Percentiles rank a stretch among this genome's conserved stretches.
These are phyloP conservation scores for Oncorhynchus tshawytscha DNA, from an alignment of 2,113 vertebrate species.

Conservation along the genomic window DNA sequence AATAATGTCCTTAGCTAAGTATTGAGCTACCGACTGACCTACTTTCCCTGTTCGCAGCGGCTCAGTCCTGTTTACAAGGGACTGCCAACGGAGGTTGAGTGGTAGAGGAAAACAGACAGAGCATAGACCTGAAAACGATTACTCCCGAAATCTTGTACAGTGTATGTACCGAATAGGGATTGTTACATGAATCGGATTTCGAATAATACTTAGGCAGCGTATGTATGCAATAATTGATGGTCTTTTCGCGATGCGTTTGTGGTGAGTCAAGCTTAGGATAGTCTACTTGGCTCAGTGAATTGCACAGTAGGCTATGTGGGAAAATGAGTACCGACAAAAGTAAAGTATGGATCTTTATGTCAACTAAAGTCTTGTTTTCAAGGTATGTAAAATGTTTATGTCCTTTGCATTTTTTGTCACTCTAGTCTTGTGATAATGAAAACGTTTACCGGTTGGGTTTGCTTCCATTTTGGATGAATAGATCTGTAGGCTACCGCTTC, in stretches of 20 bases:
- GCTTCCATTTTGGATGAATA: constrained; percentile 33
- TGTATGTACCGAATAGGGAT: not conserved
- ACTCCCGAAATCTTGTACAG: not conserved
- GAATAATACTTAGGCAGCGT: constrained; percentile 11
- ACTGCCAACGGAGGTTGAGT: constrained; percentile 60
- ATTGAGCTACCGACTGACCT: constrained; percentile 78
- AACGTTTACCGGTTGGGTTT: not conserved
- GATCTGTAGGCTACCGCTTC: not conserved
- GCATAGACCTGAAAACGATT: constrained; percentile 15
- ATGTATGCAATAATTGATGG: constrained; percentile 58
- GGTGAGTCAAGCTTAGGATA: constrained; percentile 11
- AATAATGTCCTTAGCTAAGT: constrained; percentile 65
- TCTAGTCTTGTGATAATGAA: constrained; percentile 7
- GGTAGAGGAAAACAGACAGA: constrained; percentile 50
- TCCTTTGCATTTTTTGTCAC: constrained; percentile 18
- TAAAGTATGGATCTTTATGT: constrained; percentile 39
- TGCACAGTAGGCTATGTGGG: constrained; percentile 18
- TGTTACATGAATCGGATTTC: not conserved
- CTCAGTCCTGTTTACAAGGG: constrained; percentile 73
- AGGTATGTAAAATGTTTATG: constrained; percentile 61
- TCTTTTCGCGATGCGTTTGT: constrained; percentile 6
- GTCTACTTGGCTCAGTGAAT: constrained; percentile 14
- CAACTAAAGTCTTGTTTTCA: constrained; percentile 36
- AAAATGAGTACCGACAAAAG: constrained; percentile 40
- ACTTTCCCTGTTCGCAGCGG: constrained; percentile 73